Percentiles rank a stretch among this genome's conserved stretches.
Evolutionary conservation across 2,888 invertebrate genomes (phyloP).

Genomic region (Homarus gammarus): DNA sequence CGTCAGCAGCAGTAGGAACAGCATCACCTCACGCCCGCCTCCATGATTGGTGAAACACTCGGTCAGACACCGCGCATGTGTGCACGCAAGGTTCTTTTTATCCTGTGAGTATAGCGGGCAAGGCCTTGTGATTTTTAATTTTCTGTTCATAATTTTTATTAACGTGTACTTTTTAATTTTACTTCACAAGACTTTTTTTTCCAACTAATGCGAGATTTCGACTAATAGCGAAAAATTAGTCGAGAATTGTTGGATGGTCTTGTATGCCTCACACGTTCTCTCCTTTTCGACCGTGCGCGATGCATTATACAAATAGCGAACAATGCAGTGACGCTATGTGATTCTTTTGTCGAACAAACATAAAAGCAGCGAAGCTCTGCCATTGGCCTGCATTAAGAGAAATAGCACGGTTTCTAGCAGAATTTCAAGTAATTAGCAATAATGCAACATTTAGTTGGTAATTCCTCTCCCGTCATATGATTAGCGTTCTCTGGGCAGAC

Average conservation of each 20-base stretch:
- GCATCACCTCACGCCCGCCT: not conserved
- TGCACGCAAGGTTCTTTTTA: conserved; percentile 13
- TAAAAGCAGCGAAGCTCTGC: conserved; percentile 44
- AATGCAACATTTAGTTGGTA: conserved; percentile 32
- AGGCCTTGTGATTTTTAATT: conserved; percentile 64
- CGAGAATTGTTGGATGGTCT: conserved; percentile 26
- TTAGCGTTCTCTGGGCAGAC: conserved; percentile 26
- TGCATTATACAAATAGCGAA: conserved; percentile 58
- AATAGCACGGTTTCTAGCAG: conserved; percentile 51
- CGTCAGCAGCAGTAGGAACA: not conserved
- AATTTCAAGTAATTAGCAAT: conserved; percentile 51
- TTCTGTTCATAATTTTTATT: conserved; percentile 60
- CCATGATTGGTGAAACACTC: conserved; percentile 27
- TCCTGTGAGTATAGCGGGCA: conserved; percentile 34
- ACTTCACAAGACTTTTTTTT: conserved; percentile 56
- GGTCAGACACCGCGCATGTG: conserved; percentile 11
- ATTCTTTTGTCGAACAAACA: conserved; percentile 36
- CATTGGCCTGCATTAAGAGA: conserved; percentile 54
- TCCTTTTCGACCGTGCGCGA: conserved; percentile 1
- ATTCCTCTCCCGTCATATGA: conserved; percentile 42
- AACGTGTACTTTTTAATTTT: conserved; percentile 54
- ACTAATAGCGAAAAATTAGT: conserved; percentile 45
- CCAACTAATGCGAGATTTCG: conserved; percentile 55
- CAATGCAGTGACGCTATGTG: conserved; percentile 49
- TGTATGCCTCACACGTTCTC: not conserved